Conservation (phyloP, 2,888 invertebrate genomes). For the Diaprepes abbreviatus region DNA sequence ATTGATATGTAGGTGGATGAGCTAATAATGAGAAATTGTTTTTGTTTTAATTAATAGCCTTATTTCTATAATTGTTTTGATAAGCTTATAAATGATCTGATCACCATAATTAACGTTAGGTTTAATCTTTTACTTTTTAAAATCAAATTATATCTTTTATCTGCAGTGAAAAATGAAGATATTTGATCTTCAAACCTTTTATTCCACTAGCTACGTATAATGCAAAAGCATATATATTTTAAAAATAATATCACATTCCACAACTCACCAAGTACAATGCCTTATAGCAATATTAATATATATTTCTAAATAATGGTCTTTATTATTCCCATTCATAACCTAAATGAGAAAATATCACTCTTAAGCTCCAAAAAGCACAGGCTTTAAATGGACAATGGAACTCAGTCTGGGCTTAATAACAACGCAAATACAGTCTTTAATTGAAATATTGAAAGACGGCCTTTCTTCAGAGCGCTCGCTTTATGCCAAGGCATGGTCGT, state of each 20-base stretch:
- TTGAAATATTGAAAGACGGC: conserved; percentile 44
- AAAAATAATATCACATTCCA: conserved; percentile 4
- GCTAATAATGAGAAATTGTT: too few species aligned
- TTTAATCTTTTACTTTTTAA: too few species aligned
- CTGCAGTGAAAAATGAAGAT: too few species aligned
- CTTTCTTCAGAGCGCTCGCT: conserved; percentile 20
- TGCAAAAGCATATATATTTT: too few species aligned
- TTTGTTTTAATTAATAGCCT: too few species aligned
- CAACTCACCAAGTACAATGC: conserved; percentile 22
- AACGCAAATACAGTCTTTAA: conserved; percentile 46
- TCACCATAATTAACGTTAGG: too few species aligned
- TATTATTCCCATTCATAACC: conserved; percentile 48
- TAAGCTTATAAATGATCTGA: too few species aligned
- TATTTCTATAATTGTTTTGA: too few species aligned
- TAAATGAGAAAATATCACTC: conserved; percentile 49
- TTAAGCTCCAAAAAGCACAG: conserved; percentile 44
- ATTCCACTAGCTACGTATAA: neutral
- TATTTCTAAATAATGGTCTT: conserved; percentile 43
- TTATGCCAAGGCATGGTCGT: conserved; percentile 6
- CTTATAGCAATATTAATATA: conserved; percentile 38
- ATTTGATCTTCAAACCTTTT: too few species aligned
- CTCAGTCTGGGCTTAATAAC: conserved; percentile 43
- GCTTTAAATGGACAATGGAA: conserved; percentile 46
- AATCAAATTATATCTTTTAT: too few species aligned
- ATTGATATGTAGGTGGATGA: too few species aligned